phyloP scores from a whole-genome alignment of 30 jellyfish, hydroid and myxozoan species.

The Hydractinia echinata region DNA sequence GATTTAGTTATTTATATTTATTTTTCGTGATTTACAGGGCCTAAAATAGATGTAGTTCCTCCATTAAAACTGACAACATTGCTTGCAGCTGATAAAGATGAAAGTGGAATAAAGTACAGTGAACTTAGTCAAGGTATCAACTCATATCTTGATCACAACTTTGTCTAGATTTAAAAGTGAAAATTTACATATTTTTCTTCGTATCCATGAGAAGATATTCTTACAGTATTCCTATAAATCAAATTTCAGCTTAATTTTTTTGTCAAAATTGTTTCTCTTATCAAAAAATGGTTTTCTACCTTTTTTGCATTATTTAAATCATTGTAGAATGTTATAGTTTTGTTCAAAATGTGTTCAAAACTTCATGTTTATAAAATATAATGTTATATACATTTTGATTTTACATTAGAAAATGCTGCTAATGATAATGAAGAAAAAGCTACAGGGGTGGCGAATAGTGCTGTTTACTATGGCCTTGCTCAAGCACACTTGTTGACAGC shows the following conservation, averaged over 20 bases:
- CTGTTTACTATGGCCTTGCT: slow-evolving; percentile 80
- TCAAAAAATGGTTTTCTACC: too few species aligned
- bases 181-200: too few species aligned
- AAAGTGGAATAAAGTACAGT: slow-evolving; percentile 57
- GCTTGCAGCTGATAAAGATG: slow-evolving; percentile 72
- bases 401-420: neutral
- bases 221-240: too few species aligned
- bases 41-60: slow-evolving; percentile 60
- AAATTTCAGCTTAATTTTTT: too few species aligned
- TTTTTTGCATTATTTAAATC: too few species aligned
- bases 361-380: neutral
- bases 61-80: slow-evolving; percentile 73
- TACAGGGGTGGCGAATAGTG: slow-evolving; percentile 79
- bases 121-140: slow-evolving; percentile 29
- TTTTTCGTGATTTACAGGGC: slow-evolving; percentile 4
- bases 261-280: too few species aligned
- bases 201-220: too few species aligned
- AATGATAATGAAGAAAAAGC: slow-evolving; percentile 24
- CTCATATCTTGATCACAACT: neutral
- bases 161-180: too few species aligned
- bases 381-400: neutral
- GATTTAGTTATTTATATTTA: neutral
- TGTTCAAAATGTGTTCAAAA: neutral
- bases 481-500: slow-evolving; percentile 82
- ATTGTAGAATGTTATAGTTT: too few species aligned